Percentiles rank a stretch among this genome's conserved stretches.
These are phyloP conservation scores for Syrmaticus mikado DNA, from an alignment of 2,113 vertebrate genomes.

Conservation along the genomic window DNA sequence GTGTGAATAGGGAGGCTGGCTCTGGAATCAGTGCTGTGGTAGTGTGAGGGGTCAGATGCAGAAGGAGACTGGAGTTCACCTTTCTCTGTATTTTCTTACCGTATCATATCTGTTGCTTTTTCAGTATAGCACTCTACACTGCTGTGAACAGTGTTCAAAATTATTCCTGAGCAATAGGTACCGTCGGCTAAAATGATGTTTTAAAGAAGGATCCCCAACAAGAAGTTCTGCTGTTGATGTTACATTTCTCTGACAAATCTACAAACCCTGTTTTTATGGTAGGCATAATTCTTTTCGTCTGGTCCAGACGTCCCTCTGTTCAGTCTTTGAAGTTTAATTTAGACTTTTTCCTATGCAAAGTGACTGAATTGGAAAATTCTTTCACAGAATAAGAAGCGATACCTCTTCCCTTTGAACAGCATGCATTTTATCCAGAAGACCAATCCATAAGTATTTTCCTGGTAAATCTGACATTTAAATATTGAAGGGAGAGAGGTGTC, in stretches of 20 bases:
- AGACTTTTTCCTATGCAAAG: not conserved
- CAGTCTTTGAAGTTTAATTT: not conserved
- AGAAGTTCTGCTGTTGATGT: constrained; percentile 31
- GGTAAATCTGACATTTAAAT: not conserved
- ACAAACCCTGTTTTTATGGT: not conserved
- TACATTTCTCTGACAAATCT: constrained; percentile 56
- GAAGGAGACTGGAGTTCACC: not conserved
- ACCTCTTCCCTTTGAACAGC: not conserved
- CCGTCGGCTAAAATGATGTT: not conserved
- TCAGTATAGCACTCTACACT: fast-evolving
- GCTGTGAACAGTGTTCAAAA: not conserved
- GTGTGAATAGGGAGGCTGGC: not conserved
- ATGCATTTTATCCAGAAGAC: not conserved
- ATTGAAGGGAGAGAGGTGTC: not conserved
- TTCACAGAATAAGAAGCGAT: not conserved
- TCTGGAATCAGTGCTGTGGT: constrained; percentile 22
- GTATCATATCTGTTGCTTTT: not conserved
- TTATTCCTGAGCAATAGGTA: not conserved
- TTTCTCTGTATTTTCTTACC: not conserved
- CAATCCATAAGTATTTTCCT: not conserved
- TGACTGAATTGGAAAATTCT: not conserved
- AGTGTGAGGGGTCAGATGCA: not conserved
- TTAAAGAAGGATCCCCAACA: constrained; percentile 5
- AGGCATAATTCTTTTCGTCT: constrained; percentile 24
- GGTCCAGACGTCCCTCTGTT: not conserved